Percentiles rank a stretch among this genome's conserved stretches.
phyloP scores from a whole-genome alignment of 2,113 vertebrate genomes.

The Carettochelys insculpta region DNA sequence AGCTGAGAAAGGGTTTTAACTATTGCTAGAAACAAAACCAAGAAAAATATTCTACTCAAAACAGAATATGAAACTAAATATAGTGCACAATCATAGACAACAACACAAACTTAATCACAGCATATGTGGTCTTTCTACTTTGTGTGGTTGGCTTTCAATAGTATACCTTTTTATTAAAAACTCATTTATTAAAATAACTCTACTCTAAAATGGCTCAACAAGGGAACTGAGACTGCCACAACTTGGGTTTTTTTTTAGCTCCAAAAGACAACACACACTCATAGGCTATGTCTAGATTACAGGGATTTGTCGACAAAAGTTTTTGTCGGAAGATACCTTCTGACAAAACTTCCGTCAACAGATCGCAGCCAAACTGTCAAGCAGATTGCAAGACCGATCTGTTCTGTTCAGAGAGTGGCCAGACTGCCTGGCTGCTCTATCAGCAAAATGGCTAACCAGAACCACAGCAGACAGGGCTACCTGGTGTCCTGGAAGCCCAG shows the following conservation, averaged over 20 bases:
- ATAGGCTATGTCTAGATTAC: too few species aligned
- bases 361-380: too few species aligned
- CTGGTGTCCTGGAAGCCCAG: too few species aligned
- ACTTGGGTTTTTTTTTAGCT: background rate
- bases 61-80: conserved; percentile 2
- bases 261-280: background rate
- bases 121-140: background rate
- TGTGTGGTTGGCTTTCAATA: background rate
- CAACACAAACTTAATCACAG: background rate
- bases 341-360: too few species aligned
- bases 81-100: background rate
- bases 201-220: background rate
- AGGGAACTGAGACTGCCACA: background rate
- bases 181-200: background rate
- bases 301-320: too few species aligned
- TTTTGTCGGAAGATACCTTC: too few species aligned
- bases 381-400: too few species aligned
- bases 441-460: too few species aligned
- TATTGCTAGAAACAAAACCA: background rate
- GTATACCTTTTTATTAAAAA: conserved; percentile 1
- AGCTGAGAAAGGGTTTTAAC: too few species aligned
- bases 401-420: too few species aligned
- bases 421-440: too few species aligned
- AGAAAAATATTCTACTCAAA: background rate
- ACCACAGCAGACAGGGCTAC: too few species aligned